Evolutionary conservation across 2,888 invertebrate species (phyloP).

Genomic region (Xylocampa areola): DNA sequence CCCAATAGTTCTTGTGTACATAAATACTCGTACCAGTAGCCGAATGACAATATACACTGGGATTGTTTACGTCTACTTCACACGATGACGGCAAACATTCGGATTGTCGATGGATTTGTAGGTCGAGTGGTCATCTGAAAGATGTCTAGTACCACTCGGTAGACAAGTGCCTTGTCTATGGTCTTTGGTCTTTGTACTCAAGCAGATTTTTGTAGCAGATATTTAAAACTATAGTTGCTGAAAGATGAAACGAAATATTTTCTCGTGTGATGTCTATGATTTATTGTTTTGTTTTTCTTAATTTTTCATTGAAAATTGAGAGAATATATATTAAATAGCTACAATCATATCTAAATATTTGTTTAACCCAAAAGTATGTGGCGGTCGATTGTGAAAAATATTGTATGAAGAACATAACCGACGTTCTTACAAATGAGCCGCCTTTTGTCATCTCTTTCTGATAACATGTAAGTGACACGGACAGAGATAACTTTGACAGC

Average conservation of each 20-base stretch:
- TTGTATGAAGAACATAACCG: too few relatives aligned
- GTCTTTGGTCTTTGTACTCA: constrained; percentile 24
- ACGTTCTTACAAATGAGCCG: too few relatives aligned
- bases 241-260: background rate
- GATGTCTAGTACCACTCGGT: constrained; percentile 34
- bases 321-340: too few relatives aligned
- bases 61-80: constrained; percentile 40
- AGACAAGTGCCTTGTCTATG: constrained; percentile 16
- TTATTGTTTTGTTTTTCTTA: constrained; percentile 3
- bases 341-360: too few relatives aligned
- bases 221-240: constrained; percentile 14
- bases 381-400: too few relatives aligned
- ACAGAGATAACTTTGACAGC: too few relatives aligned
- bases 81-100: constrained; percentile 38
- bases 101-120: constrained; percentile 41
- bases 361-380: too few relatives aligned
- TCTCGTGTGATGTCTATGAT: background rate
- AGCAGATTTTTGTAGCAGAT: constrained; percentile 9
- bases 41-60: constrained; percentile 10
- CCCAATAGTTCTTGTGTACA: background rate
- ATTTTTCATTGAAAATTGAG: too few relatives aligned
- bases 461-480: too few relatives aligned
- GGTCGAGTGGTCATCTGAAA: constrained; percentile 49
- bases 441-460: too few relatives aligned
- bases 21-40: constrained; percentile 19